Percentiles rank a stretch among this genome's conserved stretches.
Evolutionary conservation across 2,888 invertebrate genomes (phyloP).

Genomic region (Stenodema calcarata): DNA sequence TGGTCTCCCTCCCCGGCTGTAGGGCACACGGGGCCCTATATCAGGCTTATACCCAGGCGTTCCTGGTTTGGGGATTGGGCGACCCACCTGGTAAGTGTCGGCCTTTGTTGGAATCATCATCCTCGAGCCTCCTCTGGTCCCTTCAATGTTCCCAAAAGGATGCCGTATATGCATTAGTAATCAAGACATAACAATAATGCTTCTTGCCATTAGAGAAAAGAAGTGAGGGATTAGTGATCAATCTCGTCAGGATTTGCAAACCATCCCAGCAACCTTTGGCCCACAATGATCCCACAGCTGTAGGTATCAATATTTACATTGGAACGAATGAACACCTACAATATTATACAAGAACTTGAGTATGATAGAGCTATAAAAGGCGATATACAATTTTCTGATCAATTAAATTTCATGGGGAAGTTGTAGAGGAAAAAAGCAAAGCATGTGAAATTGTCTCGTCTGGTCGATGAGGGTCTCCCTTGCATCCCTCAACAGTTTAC

Average conservation of each 20-base stretch:
- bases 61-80: conserved; percentile 57
- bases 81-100: conserved; percentile 41
- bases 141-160: conserved; percentile 30
- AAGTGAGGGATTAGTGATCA: background rate
- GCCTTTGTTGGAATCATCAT: conserved; percentile 35
- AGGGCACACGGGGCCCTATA: conserved; percentile 65
- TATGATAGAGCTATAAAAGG: too few species aligned
- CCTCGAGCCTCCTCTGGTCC: conserved; percentile 35
- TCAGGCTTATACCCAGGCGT: conserved; percentile 62
- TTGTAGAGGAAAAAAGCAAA: too few species aligned
- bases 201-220: background rate
- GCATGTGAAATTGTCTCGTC: too few species aligned
- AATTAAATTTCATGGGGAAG: too few species aligned
- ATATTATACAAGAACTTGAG: too few species aligned
- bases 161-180: conserved; percentile 6
- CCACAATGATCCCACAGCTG: background rate
- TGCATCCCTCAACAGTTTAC: too few species aligned
- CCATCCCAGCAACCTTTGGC: background rate
- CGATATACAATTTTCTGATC: too few species aligned
- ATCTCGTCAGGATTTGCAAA: background rate
- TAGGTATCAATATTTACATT: background rate
- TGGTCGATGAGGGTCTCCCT: too few species aligned
- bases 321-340: background rate
- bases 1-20: conserved; percentile 67
- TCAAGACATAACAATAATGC: background rate